phyloP scores from a whole-genome alignment of 2,888 invertebrate genomes.

The Oscheius sp. region DNA sequence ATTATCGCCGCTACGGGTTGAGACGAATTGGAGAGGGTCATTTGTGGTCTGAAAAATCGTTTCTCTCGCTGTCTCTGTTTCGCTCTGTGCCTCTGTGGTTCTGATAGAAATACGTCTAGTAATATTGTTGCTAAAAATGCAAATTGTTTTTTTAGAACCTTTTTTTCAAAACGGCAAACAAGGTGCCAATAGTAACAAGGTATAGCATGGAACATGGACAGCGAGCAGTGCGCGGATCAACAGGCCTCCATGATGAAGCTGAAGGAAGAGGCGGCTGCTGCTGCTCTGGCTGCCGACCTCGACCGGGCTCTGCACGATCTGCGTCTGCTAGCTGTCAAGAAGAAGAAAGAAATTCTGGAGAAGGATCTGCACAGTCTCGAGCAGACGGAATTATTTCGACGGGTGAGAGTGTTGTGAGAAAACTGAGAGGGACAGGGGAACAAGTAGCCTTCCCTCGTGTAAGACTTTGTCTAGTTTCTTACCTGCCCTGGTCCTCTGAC shows the following conservation, averaged over 20 bases:
- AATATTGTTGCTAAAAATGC: too few relatives aligned
- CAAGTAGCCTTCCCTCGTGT: too few relatives aligned
- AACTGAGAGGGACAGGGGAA: too few relatives aligned
- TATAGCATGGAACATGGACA: too few relatives aligned
- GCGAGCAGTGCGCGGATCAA: constrained; percentile 7
- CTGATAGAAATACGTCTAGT: background rate
- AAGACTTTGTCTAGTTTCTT: background rate
- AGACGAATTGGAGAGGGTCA: constrained; percentile 55
- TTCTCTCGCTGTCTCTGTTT: background rate
- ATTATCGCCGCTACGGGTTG: constrained; percentile 38
- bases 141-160: background rate
- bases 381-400: background rate
- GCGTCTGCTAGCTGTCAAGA: constrained; percentile 2
- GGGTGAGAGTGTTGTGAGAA: too few relatives aligned
- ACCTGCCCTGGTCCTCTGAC: constrained; percentile 33
- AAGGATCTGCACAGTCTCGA: constrained; percentile 20
- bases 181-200: too few relatives aligned
- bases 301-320: background rate
- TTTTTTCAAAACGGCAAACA: background rate
- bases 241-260: constrained; percentile 11
- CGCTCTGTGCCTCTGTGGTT: background rate
- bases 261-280: constrained; percentile 4
- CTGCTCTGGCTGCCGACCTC: constrained; percentile 10
- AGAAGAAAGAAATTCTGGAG: constrained; percentile 12
- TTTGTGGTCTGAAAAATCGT: constrained; percentile 41